phyloP scores from a whole-genome alignment of 2,888 invertebrate genomes.

The Andrena marginata region DNA sequence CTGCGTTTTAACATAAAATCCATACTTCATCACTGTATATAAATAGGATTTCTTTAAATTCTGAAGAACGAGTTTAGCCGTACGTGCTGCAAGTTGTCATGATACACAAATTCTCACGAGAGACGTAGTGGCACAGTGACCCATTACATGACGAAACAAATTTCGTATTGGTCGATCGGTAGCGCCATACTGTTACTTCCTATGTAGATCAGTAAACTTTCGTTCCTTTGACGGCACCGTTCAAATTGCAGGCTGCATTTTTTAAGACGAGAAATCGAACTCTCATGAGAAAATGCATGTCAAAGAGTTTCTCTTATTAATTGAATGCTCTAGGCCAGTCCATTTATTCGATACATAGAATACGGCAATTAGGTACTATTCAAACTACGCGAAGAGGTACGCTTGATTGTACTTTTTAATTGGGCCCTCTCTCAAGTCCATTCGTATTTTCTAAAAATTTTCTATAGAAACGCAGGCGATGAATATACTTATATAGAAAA shows the following conservation, averaged over 20 bases:
- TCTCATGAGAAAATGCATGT: constrained; percentile 29
- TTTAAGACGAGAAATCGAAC: constrained; percentile 24
- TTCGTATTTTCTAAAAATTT: no score
- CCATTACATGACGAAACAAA: constrained; percentile 67
- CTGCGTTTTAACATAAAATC: no score
- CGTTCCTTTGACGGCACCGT: constrained; percentile 34
- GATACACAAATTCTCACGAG: constrained; percentile 74
- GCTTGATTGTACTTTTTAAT: no score
- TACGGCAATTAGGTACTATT: not conserved
- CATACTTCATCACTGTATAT: not conserved
- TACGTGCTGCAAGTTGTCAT: constrained; percentile 79
- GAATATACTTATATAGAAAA: no score
- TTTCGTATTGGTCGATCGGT: constrained; percentile 64
- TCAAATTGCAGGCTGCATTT: not conserved
- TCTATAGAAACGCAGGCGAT: no score
- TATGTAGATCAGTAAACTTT: constrained; percentile 55
- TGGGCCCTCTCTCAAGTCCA: no score
- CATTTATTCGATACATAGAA: not conserved
- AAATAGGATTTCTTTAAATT: constrained; percentile 15
- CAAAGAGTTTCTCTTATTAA: constrained; percentile 25
- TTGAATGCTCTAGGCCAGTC: no score
- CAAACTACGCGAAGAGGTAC: no score
- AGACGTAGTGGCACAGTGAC: constrained; percentile 59
- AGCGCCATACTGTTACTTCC: constrained; percentile 29
- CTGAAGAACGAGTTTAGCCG: constrained; percentile 19